Base-by-base conservation (phyloP, 2,888 invertebrate species). In the Criorhina ranunculi region DNA sequence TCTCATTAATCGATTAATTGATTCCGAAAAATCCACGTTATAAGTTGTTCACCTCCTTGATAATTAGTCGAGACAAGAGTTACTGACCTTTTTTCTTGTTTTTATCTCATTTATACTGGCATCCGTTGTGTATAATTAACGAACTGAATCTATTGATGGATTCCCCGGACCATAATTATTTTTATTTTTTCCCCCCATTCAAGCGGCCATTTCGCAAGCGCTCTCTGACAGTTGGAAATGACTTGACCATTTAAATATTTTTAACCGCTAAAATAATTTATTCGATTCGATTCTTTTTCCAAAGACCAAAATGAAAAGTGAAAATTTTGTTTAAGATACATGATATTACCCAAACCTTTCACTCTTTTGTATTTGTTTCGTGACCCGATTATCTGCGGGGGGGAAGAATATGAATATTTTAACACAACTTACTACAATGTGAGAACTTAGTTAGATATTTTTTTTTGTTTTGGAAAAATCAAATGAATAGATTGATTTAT, bases 41-140 rank as follows among this genome's bases (percentile, higher is more conserved):
- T 33, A 42, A 73, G 72, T 73, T 62, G 42, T 62, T 73, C 72
- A 62, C 60, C 72, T 73, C 42, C n/a, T 73, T n/a, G n/a, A n/a
- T 60, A 60, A 73, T 73, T 53, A 42, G 31, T 12, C 51, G 24
- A 12, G 1, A 33, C n/a, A n/a, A n/a, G n/a, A 55, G 72, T 60
- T 51, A 60, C 40, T 72, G 72, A 72, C 72, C 72, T 62, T 51
- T 19, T 17, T 35, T n/a, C 31, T 40, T 12, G 37, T 42, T n/a
- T n/a, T n/a, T n/a, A n/a, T n/a, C n/a, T n/a, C n/a, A n/a, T n/a
- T n/a, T n/a, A n/a, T 73, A 62, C 40, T 62, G 33, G 19, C 19
- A 62, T 62, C 62, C 72, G 53, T 51, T 62, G 19, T 53, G 42
- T 60, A 70, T 59, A 70, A 70, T 51, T 40, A 59, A 4, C 69